Percentiles rank a stretch among this genome's conserved stretches.
Conservation (phyloP, 1,140 invertebrate genomes). For the Notospermus geniculatus region DNA sequence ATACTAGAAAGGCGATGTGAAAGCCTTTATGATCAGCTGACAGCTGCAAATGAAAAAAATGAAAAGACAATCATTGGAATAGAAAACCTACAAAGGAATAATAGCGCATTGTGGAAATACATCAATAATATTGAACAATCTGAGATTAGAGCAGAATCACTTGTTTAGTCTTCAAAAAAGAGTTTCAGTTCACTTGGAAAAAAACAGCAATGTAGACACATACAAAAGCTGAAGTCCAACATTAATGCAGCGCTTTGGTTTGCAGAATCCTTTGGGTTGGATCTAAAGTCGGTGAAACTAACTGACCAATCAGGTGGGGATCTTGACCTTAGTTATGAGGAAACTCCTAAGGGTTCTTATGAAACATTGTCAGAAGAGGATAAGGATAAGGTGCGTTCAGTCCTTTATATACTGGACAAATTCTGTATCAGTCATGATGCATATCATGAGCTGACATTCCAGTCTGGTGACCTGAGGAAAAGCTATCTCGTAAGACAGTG, state of each 20-base stretch:
- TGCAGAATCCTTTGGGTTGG: slow-evolving; percentile 1
- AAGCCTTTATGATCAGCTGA: too few species aligned
- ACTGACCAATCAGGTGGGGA: background rate
- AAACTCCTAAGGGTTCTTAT: background rate
- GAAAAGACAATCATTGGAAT: too few species aligned
- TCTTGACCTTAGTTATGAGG: background rate
- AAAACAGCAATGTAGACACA: too few species aligned
- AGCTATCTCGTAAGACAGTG: background rate
- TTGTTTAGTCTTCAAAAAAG: too few species aligned
- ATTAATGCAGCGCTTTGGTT: background rate
- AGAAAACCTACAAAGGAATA: too few species aligned
- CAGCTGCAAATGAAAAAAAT: too few species aligned
- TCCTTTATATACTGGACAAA: background rate
- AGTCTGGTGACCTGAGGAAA: background rate
- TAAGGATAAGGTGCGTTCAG: background rate
- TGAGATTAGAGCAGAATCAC: too few species aligned
- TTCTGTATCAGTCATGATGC: background rate
- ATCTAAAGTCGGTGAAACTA: background rate
- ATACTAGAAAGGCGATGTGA: too few species aligned
- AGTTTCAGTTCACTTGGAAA: too few species aligned
- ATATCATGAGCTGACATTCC: background rate
- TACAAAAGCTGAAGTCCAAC: background rate
- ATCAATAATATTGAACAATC: too few species aligned
- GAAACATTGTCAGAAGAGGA: background rate
- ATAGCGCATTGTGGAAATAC: too few species aligned